Evolutionary conservation across 2,888 invertebrate genomes (phyloP).

Genomic region (Ophioninae sp.): DNA sequence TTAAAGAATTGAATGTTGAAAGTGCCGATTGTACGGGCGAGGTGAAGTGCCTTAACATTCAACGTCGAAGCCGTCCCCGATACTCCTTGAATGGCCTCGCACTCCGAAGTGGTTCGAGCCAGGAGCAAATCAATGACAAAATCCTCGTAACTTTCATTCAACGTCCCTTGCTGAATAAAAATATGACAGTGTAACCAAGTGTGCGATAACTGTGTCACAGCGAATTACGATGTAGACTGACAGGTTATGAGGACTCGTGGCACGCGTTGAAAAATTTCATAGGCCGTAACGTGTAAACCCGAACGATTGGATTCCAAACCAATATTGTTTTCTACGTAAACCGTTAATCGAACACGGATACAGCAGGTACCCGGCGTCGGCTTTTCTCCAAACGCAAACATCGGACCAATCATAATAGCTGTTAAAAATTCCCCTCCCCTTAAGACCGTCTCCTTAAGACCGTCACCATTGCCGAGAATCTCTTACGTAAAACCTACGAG

Average conservation of each 20-base stretch:
- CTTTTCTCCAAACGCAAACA: conserved; percentile 45
- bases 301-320: neutral
- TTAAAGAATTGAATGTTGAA: no score
- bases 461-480: conserved; percentile 31
- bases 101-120: neutral
- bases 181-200: neutral
- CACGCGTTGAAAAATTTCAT: neutral
- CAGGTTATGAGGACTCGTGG: neutral
- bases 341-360: neutral
- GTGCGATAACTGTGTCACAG: neutral
- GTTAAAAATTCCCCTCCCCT: neutral
- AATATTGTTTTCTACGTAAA: conserved; percentile 20
- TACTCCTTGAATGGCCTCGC: neutral
- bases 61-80: neutral
- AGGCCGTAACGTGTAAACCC: conserved; percentile 5
- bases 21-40: no score
- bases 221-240: neutral
- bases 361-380: neutral
- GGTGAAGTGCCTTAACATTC: neutral
- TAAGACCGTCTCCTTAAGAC: conserved; percentile 10
- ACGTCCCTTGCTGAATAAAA: neutral
- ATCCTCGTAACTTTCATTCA: conserved; percentile 7
- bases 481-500: conserved; percentile 62
- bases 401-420: conserved; percentile 12
- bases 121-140: neutral